phyloP scores from a whole-genome alignment of 2,797 vertebrate genomes.

The Sebastes hubbsi region DNA sequence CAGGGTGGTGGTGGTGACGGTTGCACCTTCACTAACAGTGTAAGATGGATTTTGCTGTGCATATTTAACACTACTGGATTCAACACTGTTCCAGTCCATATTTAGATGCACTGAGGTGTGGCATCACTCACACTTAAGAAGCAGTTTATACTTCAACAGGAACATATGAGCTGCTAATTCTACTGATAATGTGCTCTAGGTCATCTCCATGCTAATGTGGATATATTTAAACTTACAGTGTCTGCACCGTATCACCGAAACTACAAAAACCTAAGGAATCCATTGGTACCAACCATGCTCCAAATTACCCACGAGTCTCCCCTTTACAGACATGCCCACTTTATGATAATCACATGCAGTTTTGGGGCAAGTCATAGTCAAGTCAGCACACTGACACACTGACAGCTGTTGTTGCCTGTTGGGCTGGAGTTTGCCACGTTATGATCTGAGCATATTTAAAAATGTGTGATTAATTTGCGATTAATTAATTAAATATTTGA shows the following conservation, averaged over 20 bases:
- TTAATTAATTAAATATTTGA: too few species aligned
- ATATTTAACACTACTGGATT: slow-evolving; percentile 80
- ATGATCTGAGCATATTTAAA: too few species aligned
- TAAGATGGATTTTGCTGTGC: slow-evolving; percentile 71
- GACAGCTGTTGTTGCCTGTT: too few species aligned
- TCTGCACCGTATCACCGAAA: neutral
- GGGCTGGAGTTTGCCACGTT: too few species aligned
- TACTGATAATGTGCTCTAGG: neutral
- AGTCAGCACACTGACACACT: too few species aligned
- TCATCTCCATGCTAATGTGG: neutral
- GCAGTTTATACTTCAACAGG: slow-evolving; percentile 19
- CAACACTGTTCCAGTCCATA: slow-evolving; percentile 61
- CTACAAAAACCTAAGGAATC: too few species aligned
- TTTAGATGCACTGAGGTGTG: slow-evolving; percentile 59
- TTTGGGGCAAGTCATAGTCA: too few species aligned
- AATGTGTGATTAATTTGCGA: too few species aligned
- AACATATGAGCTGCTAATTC: slow-evolving; percentile 1
- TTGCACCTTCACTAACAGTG: slow-evolving; percentile 35
- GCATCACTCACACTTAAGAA: slow-evolving; percentile 16
- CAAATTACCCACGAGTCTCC: too few species aligned
- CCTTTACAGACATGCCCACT: too few species aligned
- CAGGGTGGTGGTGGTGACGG: slow-evolving; percentile 56
- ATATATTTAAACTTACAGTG: neutral
- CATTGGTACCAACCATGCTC: too few species aligned
- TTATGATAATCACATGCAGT: too few species aligned